Percentiles rank a stretch among this genome's conserved stretches.
Evolutionary conservation across 1,140 invertebrate genomes (phyloP).

Genomic region (Pomacea maculata): DNA sequence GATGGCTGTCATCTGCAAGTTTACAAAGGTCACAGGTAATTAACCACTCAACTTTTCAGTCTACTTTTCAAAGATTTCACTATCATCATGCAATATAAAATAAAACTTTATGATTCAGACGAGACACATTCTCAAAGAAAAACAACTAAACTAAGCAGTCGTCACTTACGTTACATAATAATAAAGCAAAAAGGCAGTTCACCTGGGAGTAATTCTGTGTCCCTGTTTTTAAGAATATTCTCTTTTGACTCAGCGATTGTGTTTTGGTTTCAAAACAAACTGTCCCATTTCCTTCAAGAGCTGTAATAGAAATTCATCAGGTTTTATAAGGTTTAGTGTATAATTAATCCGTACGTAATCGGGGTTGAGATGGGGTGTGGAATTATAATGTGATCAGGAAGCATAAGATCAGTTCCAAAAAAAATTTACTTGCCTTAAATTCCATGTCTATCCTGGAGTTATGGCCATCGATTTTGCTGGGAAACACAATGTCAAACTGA

Average conservation of each 20-base stretch:
- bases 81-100: too few relatives aligned
- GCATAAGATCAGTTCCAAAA: too few relatives aligned
- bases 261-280: neutral
- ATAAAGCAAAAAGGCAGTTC: neutral
- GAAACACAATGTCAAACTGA: too few relatives aligned
- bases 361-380: too few relatives aligned
- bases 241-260: neutral
- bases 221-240: slow-evolving; percentile 5
- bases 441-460: neutral
- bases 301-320: neutral
- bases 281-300: slow-evolving; percentile 1
- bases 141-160: neutral
- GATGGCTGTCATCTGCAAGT: slow-evolving; percentile 9
- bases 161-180: neutral
- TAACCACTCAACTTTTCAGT: neutral
- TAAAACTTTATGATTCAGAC: neutral
- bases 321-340: too few relatives aligned
- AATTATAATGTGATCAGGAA: too few relatives aligned
- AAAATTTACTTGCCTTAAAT: neutral
- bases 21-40: neutral
- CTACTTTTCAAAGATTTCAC: too few relatives aligned
- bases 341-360: too few relatives aligned
- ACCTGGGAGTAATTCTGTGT: slow-evolving; percentile 7
- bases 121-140: neutral
- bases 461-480: neutral